Conservation (phyloP, 1,140 invertebrate species). For the Caenorhabditis inopinata region DNA sequence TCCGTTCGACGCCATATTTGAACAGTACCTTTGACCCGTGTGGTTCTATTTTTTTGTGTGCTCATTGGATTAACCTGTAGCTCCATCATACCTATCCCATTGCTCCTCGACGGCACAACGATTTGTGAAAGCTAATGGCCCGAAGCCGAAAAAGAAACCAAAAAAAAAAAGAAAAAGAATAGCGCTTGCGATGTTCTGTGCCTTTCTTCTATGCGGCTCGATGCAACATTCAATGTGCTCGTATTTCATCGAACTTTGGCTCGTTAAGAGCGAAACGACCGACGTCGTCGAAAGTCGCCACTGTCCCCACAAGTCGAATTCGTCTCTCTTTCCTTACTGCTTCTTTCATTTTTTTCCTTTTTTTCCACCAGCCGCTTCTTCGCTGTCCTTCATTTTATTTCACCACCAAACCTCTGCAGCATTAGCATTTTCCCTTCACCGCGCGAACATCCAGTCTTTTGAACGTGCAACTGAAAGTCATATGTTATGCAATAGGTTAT, state of each 20-base stretch:
- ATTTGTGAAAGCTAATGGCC: no score
- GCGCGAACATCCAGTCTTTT: no score
- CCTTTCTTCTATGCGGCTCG: background rate
- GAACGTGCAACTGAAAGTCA: no score
- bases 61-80: conserved; percentile 30
- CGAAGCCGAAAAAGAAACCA: background rate
- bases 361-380: background rate
- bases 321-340: no score
- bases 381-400: background rate
- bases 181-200: background rate
- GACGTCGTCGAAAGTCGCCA: background rate
- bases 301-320: background rate
- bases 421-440: conserved; percentile 26
- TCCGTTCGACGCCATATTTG: background rate
- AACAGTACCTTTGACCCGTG: background rate
- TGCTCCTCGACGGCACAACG: no score
- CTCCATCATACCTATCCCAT: background rate
- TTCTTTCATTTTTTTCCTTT: background rate
- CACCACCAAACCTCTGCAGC: conserved; percentile 16
- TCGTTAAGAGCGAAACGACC: conserved; percentile 31
- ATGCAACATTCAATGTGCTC: background rate
- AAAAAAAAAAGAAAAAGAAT: background rate
- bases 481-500: background rate
- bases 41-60: conserved; percentile 12
- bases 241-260: conserved; percentile 32